These are phyloP conservation scores for Pelobates cultripes DNA, from an alignment of 2,797 vertebrate genomes.

Conservation along the genomic window DNA sequence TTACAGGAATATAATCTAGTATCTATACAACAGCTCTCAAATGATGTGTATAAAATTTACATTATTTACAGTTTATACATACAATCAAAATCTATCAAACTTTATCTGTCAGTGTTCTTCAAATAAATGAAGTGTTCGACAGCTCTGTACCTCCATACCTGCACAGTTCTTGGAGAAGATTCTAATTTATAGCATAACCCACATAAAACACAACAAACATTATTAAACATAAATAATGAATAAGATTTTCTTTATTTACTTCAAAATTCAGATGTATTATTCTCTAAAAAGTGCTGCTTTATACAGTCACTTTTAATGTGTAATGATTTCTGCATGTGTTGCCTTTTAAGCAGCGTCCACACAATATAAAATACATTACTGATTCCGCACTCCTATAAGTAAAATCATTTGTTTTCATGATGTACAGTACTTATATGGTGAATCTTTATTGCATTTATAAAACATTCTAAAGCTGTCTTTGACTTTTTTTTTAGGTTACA, in stretches of 20 bases:
- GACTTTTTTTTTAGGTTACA: constrained; percentile 25
- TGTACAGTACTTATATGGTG: constrained; percentile 29
- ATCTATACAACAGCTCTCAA: background rate
- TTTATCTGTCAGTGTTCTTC: background rate
- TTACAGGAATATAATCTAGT: background rate
- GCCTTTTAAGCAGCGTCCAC: constrained; percentile 26
- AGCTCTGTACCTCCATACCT: background rate
- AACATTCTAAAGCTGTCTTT: constrained; percentile 31
- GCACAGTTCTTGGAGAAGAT: background rate
- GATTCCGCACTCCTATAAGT: constrained; percentile 36
- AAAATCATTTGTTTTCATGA: constrained; percentile 44
- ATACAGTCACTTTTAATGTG: constrained; percentile 34
- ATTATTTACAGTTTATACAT: background rate
- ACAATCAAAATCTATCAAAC: background rate
- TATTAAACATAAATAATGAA: constrained; percentile 46
- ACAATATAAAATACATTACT: constrained; percentile 27
- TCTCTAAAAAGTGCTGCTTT: constrained; percentile 31
- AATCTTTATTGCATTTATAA: constrained; percentile 47
- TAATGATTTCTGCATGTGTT: constrained; percentile 22
- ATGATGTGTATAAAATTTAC: background rate
- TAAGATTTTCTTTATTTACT: constrained; percentile 14
- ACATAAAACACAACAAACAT: background rate
- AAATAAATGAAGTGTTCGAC: background rate
- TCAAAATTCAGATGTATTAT: constrained; percentile 40
- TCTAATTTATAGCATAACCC: background rate